phyloP scores from a whole-genome alignment of 30 jellyfish, hydroid and myxozoan genomes.

The Clytia hemisphaerica region DNA sequence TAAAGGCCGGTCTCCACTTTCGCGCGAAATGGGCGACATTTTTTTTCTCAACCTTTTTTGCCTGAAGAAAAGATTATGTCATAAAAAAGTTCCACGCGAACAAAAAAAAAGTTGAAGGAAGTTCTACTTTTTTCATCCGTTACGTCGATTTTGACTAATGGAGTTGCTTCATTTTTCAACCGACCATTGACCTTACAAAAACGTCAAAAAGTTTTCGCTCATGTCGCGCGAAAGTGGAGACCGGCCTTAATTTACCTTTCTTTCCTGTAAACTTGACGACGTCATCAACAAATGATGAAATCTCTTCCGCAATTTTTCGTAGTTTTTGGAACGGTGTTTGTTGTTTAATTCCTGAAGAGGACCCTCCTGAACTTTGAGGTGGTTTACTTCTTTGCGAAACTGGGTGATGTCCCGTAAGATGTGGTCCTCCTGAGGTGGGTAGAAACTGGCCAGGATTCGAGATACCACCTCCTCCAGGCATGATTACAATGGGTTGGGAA shows the following conservation, averaged over 20 bases:
- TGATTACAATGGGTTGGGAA: constrained; percentile 62
- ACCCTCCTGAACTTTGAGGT: not conserved
- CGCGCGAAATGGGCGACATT: too few species aligned
- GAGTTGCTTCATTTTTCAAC: too few species aligned
- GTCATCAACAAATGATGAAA: constrained; percentile 20
- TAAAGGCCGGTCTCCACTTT: too few species aligned
- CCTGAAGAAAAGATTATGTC: too few species aligned
- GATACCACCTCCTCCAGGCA: constrained; percentile 55
- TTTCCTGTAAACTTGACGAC: constrained; percentile 29
- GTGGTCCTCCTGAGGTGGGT: not conserved
- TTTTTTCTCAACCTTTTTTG: too few species aligned
- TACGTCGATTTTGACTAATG: too few species aligned
- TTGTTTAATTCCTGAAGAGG: constrained; percentile 22
- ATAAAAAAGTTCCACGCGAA: too few species aligned
- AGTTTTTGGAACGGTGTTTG: constrained; percentile 11
- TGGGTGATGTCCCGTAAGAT: not conserved
- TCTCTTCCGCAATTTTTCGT: constrained; percentile 17
- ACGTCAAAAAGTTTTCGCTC: too few species aligned
- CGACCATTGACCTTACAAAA: too few species aligned
- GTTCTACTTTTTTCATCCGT: too few species aligned
- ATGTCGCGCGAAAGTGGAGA: too few species aligned
- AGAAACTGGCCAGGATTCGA: constrained; percentile 7
- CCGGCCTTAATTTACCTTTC: constrained; percentile 24
- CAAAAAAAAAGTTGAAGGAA: too few species aligned
- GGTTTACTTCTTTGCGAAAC: not conserved